A percentile compares a stretch with the other conserved stretches of the same genome.
Evolutionary conservation across 1,140 invertebrate genomes (phyloP).

Genomic region (Drusus annulatus): DNA sequence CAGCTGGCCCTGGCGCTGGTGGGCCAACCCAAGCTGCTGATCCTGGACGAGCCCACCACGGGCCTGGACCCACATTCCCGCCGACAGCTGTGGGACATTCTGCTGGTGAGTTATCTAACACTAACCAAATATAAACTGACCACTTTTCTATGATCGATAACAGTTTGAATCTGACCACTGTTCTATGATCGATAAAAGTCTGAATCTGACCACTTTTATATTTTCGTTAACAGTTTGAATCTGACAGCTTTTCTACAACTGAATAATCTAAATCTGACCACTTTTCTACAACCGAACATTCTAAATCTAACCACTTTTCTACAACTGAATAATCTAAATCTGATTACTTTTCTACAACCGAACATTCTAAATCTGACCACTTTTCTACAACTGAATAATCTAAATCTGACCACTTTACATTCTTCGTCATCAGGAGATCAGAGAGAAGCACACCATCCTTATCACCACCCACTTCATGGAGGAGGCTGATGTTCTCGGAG

Average conservation of each 20-base stretch:
- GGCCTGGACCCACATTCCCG: conserved; percentile 95
- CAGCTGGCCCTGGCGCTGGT: conserved; percentile 73
- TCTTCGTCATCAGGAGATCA: conserved; percentile 61
- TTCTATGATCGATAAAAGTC: no score
- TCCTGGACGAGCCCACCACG: conserved; percentile 95
- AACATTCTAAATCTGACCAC: no score
- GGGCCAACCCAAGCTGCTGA: conserved; percentile 74
- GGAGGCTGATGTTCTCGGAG: conserved; percentile 95
- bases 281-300: no score
- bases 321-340: no score
- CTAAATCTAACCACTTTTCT: not conserved
- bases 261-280: no score
- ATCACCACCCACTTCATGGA: conserved; percentile 99
- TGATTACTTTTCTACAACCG: no score
- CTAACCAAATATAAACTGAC: no score
- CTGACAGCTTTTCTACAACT: no score
- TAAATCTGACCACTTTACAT: not conserved
- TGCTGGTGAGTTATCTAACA: conserved; percentile 64
- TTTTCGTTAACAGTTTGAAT: no score
- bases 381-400: not conserved
- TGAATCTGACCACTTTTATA: no score
- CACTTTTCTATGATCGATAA: no score
- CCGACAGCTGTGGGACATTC: conserved; percentile 91
- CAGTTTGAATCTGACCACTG: no score
- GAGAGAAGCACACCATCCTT: conserved; percentile 84